Evolutionary conservation across 1,140 invertebrate species (phyloP).

Genomic region (Kradibia gibbosae): DNA sequence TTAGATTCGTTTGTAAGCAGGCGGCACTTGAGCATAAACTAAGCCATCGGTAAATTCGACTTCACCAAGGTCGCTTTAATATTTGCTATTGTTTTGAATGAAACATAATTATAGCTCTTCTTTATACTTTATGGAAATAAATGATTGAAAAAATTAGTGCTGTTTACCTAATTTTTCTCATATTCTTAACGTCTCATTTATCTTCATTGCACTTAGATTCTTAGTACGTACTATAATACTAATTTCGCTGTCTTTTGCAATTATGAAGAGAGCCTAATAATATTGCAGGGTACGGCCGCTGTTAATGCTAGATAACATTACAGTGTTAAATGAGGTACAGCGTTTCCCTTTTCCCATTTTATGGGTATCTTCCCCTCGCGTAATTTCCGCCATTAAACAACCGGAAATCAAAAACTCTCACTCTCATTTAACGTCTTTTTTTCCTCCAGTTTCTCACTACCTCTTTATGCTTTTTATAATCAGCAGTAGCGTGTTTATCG

Average conservation of each 20-base stretch:
- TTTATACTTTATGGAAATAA: no score
- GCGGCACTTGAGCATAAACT: neutral
- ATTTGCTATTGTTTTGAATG: no score
- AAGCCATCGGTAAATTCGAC: conserved; percentile 3
- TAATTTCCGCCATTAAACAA: neutral
- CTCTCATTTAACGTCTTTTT: neutral
- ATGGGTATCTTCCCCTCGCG: neutral
- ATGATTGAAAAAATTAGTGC: no score
- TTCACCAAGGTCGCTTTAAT: neutral
- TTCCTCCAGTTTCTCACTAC: neutral
- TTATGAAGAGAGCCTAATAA: neutral
- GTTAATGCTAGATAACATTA: neutral
- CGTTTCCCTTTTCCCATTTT: neutral
- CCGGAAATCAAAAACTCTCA: neutral
- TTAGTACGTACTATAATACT: no score
- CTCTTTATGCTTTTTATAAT: no score
- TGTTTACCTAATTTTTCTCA: no score
- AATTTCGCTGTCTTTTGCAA: neutral
- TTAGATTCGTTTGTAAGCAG: neutral
- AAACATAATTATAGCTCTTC: no score
- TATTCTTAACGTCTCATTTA: no score
- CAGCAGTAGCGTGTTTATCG: no score
- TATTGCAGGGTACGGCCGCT: neutral
- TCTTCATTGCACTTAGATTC: neutral
- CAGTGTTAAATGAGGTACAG: neutral